Conservation (phyloP, 2,797 vertebrate genomes). For the Hyperoplus lanceolatus region DNA sequence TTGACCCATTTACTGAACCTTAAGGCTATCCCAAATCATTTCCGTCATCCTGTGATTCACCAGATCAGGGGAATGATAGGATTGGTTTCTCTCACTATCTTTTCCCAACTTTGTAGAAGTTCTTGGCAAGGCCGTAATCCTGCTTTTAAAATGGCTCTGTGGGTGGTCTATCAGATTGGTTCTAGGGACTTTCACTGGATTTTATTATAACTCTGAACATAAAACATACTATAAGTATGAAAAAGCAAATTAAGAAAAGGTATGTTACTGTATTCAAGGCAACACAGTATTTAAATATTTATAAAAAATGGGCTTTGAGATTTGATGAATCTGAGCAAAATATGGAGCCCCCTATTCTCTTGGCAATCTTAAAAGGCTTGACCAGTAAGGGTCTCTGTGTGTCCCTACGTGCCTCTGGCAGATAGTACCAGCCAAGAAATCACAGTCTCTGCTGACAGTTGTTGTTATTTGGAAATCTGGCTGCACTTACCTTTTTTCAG, state of each 20-base stretch:
- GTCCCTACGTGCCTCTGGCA: conserved; percentile 36
- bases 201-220: conserved; percentile 20
- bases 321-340: conserved; percentile 26
- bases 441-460: conserved; percentile 43
- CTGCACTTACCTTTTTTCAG: conserved; percentile 54
- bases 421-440: conserved; percentile 24
- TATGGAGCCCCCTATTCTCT: conserved; percentile 7
- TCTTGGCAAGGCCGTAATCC: conserved; percentile 50
- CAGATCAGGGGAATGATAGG: conserved; percentile 55
- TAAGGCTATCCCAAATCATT: conserved; percentile 57
- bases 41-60: conserved; percentile 59
- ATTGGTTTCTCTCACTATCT: conserved; percentile 59
- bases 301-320: not conserved
- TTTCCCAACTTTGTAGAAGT: conserved; percentile 39
- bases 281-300: conserved; percentile 23
- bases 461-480: conserved; percentile 66
- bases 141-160: conserved; percentile 37
- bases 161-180: conserved; percentile 64
- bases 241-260: conserved; percentile 11
- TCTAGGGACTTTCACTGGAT: not conserved
- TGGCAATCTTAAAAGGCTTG: conserved; percentile 29
- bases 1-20: conserved; percentile 54
- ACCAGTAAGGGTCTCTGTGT: conserved; percentile 27
- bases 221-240: conserved; percentile 8
- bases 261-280: not conserved